Conservation (phyloP, 2,113 vertebrate genomes). For the Labeo catla region DNA sequence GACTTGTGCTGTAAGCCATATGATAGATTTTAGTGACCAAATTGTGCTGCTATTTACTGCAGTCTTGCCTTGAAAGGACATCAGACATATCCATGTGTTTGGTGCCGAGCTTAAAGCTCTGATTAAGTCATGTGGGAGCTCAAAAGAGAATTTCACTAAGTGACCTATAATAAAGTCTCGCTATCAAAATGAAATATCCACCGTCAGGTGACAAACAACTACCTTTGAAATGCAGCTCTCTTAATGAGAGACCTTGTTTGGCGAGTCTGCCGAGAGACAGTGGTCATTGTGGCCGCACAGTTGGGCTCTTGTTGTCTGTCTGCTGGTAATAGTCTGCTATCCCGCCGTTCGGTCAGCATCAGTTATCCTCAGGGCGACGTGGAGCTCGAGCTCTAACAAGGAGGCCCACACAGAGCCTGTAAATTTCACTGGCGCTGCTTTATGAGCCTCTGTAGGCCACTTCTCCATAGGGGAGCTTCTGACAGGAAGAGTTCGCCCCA, state of each 20-base stretch:
- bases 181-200: conserved; percentile 1
- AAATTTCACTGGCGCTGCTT: conserved; percentile 65
- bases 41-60: conserved; percentile 4
- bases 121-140: conserved; percentile 10
- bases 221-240: background rate
- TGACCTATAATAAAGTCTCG: conserved; percentile 8
- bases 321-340: conserved; percentile 48
- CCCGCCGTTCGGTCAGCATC: conserved; percentile 27
- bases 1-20: background rate
- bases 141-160: conserved; percentile 22
- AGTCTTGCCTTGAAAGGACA: background rate
- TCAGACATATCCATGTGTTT: background rate
- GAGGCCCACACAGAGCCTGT: conserved; percentile 63
- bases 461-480: conserved; percentile 65
- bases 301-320: conserved; percentile 63
- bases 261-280: conserved; percentile 57
- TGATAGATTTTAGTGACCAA: background rate
- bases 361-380: conserved; percentile 63
- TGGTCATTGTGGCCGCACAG: conserved; percentile 68
- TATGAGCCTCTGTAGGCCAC: conserved; percentile 62
- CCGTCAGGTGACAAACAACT: conserved; percentile 18
- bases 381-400: conserved; percentile 58
- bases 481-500: conserved; percentile 45
- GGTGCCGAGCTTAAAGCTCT: background rate
- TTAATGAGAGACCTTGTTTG: conserved; percentile 15